Percentiles rank a stretch among this genome's conserved stretches.
Evolutionary conservation across 2,113 vertebrate species (phyloP).

Genomic region (Lophotis ruficrista): DNA sequence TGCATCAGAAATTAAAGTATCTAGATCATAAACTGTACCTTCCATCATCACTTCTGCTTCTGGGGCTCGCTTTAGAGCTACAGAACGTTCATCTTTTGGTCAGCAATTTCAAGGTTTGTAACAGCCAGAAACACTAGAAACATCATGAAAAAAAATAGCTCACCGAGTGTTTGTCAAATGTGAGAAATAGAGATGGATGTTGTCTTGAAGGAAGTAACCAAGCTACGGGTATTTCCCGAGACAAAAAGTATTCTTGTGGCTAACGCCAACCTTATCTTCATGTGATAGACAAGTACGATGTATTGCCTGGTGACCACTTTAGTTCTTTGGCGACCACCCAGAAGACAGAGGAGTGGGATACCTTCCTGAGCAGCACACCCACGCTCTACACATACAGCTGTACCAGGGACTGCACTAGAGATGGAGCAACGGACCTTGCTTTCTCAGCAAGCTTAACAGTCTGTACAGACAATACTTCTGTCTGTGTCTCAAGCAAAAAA

Average conservation of each 20-base stretch:
- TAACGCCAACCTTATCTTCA: background rate
- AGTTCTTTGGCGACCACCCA: no score
- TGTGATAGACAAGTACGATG: fast-evolving
- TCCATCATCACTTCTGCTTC: background rate
- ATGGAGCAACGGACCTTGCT: background rate
- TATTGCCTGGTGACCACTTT: no score
- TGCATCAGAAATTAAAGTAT: background rate
- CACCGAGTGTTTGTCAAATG: background rate
- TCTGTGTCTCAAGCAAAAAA: background rate
- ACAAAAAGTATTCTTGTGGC: background rate
- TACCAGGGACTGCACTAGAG: background rate
- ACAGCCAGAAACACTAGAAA: background rate
- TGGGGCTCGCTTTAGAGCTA: background rate
- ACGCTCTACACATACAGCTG: background rate
- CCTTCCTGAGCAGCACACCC: background rate
- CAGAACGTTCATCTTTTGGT: background rate
- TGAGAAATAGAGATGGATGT: background rate
- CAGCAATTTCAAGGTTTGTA: background rate
- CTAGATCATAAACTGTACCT: background rate
- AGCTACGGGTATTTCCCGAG: background rate
- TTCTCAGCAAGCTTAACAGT: background rate
- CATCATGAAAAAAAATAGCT: background rate
- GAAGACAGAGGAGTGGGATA: background rate
- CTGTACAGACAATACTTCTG: no score
- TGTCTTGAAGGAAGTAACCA: background rate